Base-by-base conservation (phyloP, 64 coral and sea anemone species). In the Pocillopora verrucosa region DNA sequence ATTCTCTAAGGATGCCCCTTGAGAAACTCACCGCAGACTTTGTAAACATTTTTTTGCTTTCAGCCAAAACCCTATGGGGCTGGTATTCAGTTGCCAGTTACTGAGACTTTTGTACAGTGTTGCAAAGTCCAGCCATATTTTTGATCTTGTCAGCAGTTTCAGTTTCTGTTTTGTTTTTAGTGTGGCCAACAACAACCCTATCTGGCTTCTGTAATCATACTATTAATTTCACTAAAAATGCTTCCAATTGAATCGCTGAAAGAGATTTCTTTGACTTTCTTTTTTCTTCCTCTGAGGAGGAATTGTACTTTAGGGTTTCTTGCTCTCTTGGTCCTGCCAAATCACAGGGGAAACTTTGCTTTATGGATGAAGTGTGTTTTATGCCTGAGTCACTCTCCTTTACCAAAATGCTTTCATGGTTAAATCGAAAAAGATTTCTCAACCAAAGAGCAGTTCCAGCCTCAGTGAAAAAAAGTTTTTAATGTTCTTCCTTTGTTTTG, bases 1-100 rank as follows among this genome's bases (percentile, higher is more conserved):
- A 36, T 12, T 13, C 35, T 15, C 73, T 36, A 37, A 36, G 35
- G 34, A 75, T 75, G 73, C 73, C 73, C 16, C n/a, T 92, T 41
- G 90, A 92, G 76, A 65, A 84, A 78, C 37, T 92, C 34, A 87
- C 65, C 61, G 58, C 87, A 72, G 82, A 92, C 38, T 87, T 92
- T 92, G 73, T 92, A 56, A 2, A n/a, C n/a, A n/a, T n/a, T n/a
- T n/a, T n/a, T n/a, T n/a, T n/a, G n/a, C n/a, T n/a, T n/a, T n/a
- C n/a, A n/a, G n/a, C n/a, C n/a, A n/a, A n/a, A n/a, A n/a, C n/a
- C n/a, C n/a, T n/a, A n/a, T n/a, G n/a, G n/a, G n/a, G n/a, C n/a
- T n/a, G n/a, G n/a, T n/a, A n/a, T n/a, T n/a, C n/a, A n/a, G n/a
- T n/a, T n/a, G n/a, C n/a, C n/a, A n/a, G n/a, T n/a, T n/a, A n/a